Percentiles rank a stretch among this genome's conserved stretches.
Evolutionary conservation across 30 jellyfish, hydroid and myxozoan genomes (phyloP).

Genomic region (Aurelia sp.): DNA sequence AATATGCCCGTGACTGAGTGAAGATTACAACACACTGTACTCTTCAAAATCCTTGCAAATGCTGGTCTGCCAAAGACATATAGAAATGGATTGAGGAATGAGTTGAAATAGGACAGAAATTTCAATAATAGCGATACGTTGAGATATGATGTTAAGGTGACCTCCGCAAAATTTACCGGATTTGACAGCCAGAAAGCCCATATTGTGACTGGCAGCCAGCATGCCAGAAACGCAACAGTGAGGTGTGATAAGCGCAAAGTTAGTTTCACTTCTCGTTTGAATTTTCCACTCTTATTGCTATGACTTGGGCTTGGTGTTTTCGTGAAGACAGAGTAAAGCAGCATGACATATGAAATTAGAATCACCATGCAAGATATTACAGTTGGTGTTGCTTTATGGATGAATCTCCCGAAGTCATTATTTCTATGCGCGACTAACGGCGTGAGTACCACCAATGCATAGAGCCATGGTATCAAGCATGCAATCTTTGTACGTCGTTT

Average conservation of each 20-base stretch:
- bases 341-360: conserved; percentile 8
- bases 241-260: conserved; percentile 18
- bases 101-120: conserved; percentile 30
- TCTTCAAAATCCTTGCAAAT: conserved; percentile 26
- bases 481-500: conserved; percentile 1
- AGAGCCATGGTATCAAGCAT: conserved; percentile 36
- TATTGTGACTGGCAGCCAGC: conserved; percentile 53
- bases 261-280: conserved; percentile 24
- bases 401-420: neutral
- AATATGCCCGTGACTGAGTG: too few species aligned
- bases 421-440: conserved; percentile 18
- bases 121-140: conserved; percentile 7
- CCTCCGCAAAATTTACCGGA: neutral
- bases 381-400: conserved; percentile 33
- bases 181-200: conserved; percentile 24
- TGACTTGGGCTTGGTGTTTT: neutral
- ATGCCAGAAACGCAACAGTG: conserved; percentile 19
- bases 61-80: conserved; percentile 55
- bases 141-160: neutral
- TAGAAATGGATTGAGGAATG: conserved; percentile 40
- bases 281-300: neutral
- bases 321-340: neutral
- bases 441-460: conserved; percentile 1
- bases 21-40: neutral
- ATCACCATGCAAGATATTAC: conserved; percentile 24